These are phyloP conservation scores for Agrochola litura DNA, from an alignment of 2,888 invertebrate genomes.

Conservation along the genomic window DNA sequence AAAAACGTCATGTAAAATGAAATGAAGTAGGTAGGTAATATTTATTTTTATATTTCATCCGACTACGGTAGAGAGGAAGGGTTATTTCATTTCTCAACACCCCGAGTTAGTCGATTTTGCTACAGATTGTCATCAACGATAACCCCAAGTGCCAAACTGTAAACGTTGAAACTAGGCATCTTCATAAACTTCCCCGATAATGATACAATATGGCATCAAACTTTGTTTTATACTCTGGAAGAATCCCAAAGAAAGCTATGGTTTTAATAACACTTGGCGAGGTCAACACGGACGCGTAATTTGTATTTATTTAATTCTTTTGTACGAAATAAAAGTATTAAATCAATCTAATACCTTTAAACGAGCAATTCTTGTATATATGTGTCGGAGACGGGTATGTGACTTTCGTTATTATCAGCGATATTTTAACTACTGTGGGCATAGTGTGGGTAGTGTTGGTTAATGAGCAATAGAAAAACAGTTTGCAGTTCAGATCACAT, in stretches of 20 bases:
- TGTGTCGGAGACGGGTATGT: too few relatives aligned
- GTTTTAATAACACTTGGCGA: neutral
- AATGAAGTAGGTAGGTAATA: neutral
- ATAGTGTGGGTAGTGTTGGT: too few relatives aligned
- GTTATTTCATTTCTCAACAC: neutral
- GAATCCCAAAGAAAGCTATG: neutral
- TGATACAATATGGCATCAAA: slow-evolving; percentile 11
- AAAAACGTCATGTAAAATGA: neutral
- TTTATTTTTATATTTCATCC: neutral
- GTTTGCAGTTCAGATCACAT: too few relatives aligned
- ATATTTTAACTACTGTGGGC: too few relatives aligned
- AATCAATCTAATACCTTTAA: too few relatives aligned
- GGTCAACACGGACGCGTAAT: neutral
- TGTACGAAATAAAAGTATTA: too few relatives aligned
- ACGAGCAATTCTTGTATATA: too few relatives aligned
- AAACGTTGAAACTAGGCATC: slow-evolving; percentile 19
- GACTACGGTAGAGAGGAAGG: neutral
- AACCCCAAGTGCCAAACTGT: slow-evolving; percentile 11
- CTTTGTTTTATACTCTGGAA: slow-evolving; percentile 17
- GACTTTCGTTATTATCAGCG: too few relatives aligned
- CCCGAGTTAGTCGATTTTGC: neutral
- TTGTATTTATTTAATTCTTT: neutral
- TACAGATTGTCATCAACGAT: slow-evolving; percentile 12
- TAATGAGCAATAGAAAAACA: too few relatives aligned
- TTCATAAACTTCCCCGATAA: slow-evolving; percentile 14